Percentiles rank a stretch among this genome's conserved stretches.
Evolutionary conservation across 2,797 vertebrate species (phyloP).

Genomic region (Onychomys leucogaster): DNA sequence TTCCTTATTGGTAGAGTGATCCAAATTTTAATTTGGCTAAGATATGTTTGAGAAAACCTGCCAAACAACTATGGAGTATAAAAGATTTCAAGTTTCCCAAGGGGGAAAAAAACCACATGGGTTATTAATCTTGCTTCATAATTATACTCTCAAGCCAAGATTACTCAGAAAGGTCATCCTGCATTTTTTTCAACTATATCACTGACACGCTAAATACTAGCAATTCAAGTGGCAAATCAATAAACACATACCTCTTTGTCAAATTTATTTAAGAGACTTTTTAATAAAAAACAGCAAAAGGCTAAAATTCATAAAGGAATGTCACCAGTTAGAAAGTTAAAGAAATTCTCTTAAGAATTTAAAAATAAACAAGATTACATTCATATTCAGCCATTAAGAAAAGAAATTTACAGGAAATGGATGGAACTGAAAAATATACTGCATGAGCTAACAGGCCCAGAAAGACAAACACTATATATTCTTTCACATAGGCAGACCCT

Average conservation of each 20-base stretch:
- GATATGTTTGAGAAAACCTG: background rate
- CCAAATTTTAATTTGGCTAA: background rate
- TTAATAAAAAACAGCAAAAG: slow-evolving; percentile 1
- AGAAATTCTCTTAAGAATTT: background rate
- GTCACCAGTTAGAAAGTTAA: background rate
- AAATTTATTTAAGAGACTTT: slow-evolving; percentile 43
- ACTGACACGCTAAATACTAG: slow-evolving; percentile 17
- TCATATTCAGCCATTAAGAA: background rate
- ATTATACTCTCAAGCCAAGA: slow-evolving; percentile 29
- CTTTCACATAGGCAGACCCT: background rate
- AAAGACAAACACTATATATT: background rate
- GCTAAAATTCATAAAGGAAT: slow-evolving; percentile 38
- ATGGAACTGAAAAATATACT: background rate
- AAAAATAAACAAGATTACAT: background rate
- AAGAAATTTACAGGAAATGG: background rate
- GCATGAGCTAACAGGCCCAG: background rate
- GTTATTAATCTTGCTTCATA: slow-evolving; percentile 32
- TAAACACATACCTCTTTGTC: background rate
- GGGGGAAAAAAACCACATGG: background rate
- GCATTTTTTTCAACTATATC: background rate
- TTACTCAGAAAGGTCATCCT: background rate
- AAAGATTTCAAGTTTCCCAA: slow-evolving; percentile 13
- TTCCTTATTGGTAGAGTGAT: slow-evolving; percentile 57
- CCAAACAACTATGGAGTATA: background rate
- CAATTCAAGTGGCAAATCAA: slow-evolving; percentile 24